Base-by-base conservation (phyloP, 2,113 vertebrate species). In the Brachionichthys hirsutus region DNA sequence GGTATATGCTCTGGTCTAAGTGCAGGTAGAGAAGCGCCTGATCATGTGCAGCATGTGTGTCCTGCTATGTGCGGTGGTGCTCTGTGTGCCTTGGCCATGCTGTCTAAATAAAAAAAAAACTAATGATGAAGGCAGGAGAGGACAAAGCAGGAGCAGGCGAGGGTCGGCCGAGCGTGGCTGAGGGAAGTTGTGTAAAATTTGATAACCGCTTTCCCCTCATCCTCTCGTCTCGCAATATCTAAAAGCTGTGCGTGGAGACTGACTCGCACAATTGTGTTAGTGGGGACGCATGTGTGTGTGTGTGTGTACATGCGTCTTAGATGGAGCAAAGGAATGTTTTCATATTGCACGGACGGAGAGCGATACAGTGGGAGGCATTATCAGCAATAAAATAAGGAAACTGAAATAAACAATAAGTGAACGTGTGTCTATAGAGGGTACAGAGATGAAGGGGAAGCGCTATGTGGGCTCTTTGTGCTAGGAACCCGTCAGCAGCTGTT, bases 401-500 rank as follows among this genome's bases (percentile, higher is more conserved):
- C 24, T 30, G 24, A 30, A 30, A 30, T 30, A 30, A 30, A 30
- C 24, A 30, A 30, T 30, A 30, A 30, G 24, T 30, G 24, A 30
- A 30, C 8, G 24, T 55, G 49, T 48, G 42, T 54, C 15, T 64
- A 47, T 42, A 30, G 57, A 42, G 57, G 4, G 12, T 16, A 15
- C 17, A 59, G 42, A 50, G 43, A 69, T 66, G 18, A 58, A 70
- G 55, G 54, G 18, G 30, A 52, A 40, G 36, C 34, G 12, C 41
- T 4, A 56, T 57, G 51, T 59, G 36, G 35, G 51, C 42, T 72
- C 50, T 64, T 59, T 70, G 66, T 56, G 57, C 68, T 64, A 52
- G 59, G 75, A 71, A 70, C 53, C 42, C 71, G 65, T 73, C 74
- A 75, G 70, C 79, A 73, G 81, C 78, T 82, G 79, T 49, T 81